Conservation (phyloP, 2,113 vertebrate genomes). For the Paradisaea rubra region DNA sequence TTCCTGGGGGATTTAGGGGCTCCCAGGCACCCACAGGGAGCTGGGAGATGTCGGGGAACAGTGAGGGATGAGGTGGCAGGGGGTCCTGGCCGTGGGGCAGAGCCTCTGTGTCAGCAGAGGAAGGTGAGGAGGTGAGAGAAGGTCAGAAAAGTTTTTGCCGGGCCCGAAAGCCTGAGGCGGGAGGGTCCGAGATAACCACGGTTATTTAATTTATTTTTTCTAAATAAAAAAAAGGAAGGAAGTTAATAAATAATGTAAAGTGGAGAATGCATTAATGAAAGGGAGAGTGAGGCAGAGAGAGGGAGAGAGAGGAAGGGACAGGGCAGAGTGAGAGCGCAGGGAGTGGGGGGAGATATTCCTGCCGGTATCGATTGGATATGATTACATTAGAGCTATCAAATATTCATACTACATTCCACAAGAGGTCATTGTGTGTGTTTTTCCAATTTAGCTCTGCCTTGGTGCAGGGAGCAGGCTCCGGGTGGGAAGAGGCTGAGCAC, state of each 20-base stretch:
- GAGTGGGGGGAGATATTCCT: constrained; percentile 54
- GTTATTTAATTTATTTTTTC: constrained; percentile 68
- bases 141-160: background rate
- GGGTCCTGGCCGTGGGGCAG: fast-evolving
- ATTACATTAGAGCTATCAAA: constrained; percentile 75
- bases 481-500: background rate
- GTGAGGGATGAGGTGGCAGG: background rate
- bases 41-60: background rate
- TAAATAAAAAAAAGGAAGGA: constrained; percentile 64
- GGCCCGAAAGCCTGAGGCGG: background rate
- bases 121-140: background rate
- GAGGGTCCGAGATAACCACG: constrained; percentile 24
- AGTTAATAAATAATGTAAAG: constrained; percentile 75
- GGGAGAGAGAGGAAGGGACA: constrained; percentile 54
- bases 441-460: constrained; percentile 29
- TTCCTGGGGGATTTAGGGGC: background rate
- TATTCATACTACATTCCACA: constrained; percentile 72
- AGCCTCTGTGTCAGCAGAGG: background rate
- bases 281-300: constrained; percentile 29
- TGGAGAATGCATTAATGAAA: constrained; percentile 73
- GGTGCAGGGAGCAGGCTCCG: background rate
- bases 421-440: constrained; percentile 63
- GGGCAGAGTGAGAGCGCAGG: constrained; percentile 14
- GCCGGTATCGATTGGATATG: constrained; percentile 69
- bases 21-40: fast-evolving